Base-by-base conservation (phyloP, 2,113 vertebrate species). In the Syrrhaptes paradoxus region DNA sequence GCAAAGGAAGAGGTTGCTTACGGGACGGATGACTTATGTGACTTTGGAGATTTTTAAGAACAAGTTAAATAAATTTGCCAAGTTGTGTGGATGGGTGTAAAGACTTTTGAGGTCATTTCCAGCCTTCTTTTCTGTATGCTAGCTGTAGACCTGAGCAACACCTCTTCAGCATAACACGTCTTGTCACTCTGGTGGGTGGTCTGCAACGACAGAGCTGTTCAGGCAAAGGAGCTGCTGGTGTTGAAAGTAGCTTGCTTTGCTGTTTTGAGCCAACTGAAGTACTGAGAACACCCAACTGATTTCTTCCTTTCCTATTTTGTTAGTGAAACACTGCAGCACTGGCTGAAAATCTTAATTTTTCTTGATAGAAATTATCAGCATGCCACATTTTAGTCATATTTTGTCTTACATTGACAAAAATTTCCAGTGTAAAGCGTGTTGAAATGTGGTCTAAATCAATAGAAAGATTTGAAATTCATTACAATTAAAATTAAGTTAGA, bases 321-420 rank as follows among this genome's bases (percentile, higher is more conserved):
- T 81, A 52, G 18, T 16, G 15, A 90, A 90, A 52, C 28, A 15
- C 28, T 13, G 8, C 15, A 25, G 8, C 12, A 68, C 15, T 67
- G 52, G 25, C 77, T 78, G 57, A 55, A 66, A 73, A 57, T 36
- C 7, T 54, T 76, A 7, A 7, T 6, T 76, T 82, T 70, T 72
- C 5, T 36, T 1, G 0, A 16, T 18, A 80, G 26, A 61, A 59
- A 29, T 55, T 78, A 17, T 18, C 24, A 16, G 36, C 1, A 2
- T 48, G 26, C 6, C 26, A 29, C 21, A 15, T 76, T 89, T 91
- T 1, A 3, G 31, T 13, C 54, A 28, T 21, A 4, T 51, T 80
- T 86, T 73, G 46, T 59, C 51, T 48, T 43, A 70, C 2, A 11
- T 1, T n/a, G 38, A 45, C 26, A 73, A 90, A 66, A 63, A 57